Percentiles rank a stretch among this genome's conserved stretches.
These are phyloP conservation scores for Ametastegia equiseti DNA, from an alignment of 2,888 invertebrate species.

Conservation along the genomic window DNA sequence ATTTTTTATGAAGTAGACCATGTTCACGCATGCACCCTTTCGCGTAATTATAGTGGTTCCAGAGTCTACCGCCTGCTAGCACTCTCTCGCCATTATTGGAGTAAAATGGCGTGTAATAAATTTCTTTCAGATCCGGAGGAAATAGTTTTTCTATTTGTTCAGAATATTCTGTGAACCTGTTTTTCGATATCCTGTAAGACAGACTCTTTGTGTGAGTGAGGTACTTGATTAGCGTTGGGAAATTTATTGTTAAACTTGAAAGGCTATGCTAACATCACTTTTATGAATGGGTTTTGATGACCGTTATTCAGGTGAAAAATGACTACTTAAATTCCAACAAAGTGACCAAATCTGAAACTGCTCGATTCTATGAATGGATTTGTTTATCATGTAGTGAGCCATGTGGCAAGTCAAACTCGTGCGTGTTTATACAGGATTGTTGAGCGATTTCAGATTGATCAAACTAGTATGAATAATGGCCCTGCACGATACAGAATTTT, in stretches of 20 bases:
- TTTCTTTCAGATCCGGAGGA: slow-evolving; percentile 7
- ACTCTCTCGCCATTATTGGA: not conserved
- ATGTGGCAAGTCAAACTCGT: not conserved
- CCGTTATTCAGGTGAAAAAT: not conserved
- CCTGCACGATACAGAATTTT: not conserved
- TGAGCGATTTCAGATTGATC: not conserved
- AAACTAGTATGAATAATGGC: not conserved
- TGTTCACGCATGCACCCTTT: slow-evolving; percentile 26
- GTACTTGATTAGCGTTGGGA: not conserved
- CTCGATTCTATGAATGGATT: not conserved
- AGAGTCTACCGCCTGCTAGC: not conserved
- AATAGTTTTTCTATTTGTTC: slow-evolving; percentile 16
- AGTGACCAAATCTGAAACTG: not conserved
- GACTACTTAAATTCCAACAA: not conserved
- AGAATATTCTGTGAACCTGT: slow-evolving; percentile 4
- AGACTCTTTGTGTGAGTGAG: not conserved
- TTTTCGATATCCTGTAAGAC: slow-evolving; percentile 7
- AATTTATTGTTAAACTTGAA: not conserved
- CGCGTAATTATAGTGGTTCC: slow-evolving; percentile 13
- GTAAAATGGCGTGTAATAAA: slow-evolving; percentile 13
- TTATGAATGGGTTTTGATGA: not conserved
- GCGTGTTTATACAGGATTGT: not conserved
- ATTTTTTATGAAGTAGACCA: slow-evolving; percentile 13
- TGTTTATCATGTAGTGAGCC: not conserved
- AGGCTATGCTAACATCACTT: not conserved